These are phyloP conservation scores for Lumbricus terrestris DNA, from an alignment of 2,888 invertebrate species.

Conservation along the genomic window DNA sequence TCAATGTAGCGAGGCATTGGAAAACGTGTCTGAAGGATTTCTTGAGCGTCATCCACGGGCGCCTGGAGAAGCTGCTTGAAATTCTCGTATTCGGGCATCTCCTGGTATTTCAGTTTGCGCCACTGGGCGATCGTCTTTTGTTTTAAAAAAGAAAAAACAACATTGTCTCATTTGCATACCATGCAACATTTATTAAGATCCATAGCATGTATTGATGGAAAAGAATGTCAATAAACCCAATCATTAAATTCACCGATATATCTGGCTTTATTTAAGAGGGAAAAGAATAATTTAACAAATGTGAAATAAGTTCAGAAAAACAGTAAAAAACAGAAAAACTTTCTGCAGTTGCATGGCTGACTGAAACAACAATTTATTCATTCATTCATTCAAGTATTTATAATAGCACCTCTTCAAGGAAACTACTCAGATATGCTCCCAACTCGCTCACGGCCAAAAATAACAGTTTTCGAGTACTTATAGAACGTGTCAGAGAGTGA, in stretches of 20 bases:
- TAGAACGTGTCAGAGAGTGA: no score
- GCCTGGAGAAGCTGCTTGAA: conserved; percentile 93
- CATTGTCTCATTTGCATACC: not conserved
- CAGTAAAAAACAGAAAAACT: not conserved
- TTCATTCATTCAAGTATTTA: no score
- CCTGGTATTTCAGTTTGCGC: conserved; percentile 89
- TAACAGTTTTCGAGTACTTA: no score
- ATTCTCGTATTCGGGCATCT: conserved; percentile 94
- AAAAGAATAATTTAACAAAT: not conserved
- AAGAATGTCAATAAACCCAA: no score
- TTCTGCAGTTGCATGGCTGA: not conserved
- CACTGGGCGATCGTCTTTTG: conserved; percentile 93
- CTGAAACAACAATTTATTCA: no score
- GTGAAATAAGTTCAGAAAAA: not conserved
- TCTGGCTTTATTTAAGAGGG: not conserved
- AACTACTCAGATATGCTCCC: no score
- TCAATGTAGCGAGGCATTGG: conserved; percentile 98
- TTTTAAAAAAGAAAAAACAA: conserved; percentile 29
- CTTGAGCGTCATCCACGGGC: conserved; percentile 94
- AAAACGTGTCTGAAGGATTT: conserved; percentile 91
- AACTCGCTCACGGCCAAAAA: no score
- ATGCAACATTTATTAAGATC: not conserved
- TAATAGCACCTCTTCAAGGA: no score
- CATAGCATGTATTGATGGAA: not conserved
- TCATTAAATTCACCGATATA: no score